phyloP scores from a whole-genome alignment of 23 tunicate genomes.

The Oikopleura albicans region DNA sequence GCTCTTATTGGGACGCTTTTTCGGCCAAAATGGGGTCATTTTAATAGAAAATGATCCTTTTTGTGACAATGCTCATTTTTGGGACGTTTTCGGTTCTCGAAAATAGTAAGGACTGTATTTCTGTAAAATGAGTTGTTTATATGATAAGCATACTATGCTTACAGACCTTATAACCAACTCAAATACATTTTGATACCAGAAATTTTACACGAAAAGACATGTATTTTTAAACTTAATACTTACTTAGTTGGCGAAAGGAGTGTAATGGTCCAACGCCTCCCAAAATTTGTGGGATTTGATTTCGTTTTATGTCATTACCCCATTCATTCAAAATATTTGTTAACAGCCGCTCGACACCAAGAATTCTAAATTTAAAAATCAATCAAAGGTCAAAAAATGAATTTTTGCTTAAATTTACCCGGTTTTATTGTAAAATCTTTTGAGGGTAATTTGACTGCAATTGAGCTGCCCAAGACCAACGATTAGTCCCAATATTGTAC shows the following conservation, averaged over 20 bases:
- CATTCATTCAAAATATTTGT: conserved; percentile 45
- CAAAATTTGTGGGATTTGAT: conserved; percentile 64
- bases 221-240: not conserved
- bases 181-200: no score
- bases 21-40: no score
- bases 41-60: no score
- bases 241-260: conserved; percentile 36
- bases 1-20: no score
- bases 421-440: conserved; percentile 31
- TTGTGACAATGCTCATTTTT: no score
- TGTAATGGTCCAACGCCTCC: conserved; percentile 93
- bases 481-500: conserved; percentile 53
- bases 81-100: no score
- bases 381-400: not conserved
- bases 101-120: no score
- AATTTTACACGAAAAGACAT: no score
- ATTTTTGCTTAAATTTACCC: conserved; percentile 26
- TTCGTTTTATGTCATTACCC: conserved; percentile 55
- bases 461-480: conserved; percentile 72
- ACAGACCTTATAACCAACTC: no score
- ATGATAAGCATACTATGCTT: no score
- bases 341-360: conserved; percentile 44
- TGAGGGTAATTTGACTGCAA: conserved; percentile 43
- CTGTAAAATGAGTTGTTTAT: no score
- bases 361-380: conserved; percentile 14